Evolutionary conservation across 2,113 vertebrate species (phyloP).

Genomic region (Gopherus flavomarginatus): DNA sequence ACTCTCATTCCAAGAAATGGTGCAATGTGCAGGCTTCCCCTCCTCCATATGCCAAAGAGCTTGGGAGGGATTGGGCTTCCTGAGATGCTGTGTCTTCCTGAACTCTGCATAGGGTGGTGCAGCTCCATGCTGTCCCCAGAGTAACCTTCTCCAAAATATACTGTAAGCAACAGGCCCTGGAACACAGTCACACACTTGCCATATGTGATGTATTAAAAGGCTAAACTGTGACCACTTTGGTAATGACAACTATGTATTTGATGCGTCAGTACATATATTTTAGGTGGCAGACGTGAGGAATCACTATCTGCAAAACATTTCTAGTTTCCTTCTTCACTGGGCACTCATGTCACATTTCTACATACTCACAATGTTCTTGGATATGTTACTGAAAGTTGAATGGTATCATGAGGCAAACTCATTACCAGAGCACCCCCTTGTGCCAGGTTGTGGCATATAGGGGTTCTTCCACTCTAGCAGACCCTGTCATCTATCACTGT

Average conservation of each 20-base stretch:
- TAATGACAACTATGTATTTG: not conserved
- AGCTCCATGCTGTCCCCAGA: not conserved
- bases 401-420: no score
- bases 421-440: no score
- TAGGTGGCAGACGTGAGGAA: not conserved
- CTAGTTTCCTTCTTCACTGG: not conserved
- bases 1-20: not conserved
- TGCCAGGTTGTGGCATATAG: no score
- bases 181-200: not conserved
- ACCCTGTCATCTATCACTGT: no score
- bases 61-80: not conserved
- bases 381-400: no score
- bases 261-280: not conserved
- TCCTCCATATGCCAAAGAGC: not conserved
- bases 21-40: not conserved
- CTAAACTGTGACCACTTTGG: not conserved
- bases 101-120: not conserved
- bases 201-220: not conserved
- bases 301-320: not conserved
- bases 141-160: not conserved
- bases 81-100: not conserved
- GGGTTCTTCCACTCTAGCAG: no score
- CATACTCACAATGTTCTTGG: no score
- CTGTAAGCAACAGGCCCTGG: not conserved
- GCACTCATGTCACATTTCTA: no score